A percentile compares a stretch with the other conserved stretches of the same genome.
phyloP scores from a whole-genome alignment of 1,140 invertebrate genomes.

The Formica exsecta region DNA sequence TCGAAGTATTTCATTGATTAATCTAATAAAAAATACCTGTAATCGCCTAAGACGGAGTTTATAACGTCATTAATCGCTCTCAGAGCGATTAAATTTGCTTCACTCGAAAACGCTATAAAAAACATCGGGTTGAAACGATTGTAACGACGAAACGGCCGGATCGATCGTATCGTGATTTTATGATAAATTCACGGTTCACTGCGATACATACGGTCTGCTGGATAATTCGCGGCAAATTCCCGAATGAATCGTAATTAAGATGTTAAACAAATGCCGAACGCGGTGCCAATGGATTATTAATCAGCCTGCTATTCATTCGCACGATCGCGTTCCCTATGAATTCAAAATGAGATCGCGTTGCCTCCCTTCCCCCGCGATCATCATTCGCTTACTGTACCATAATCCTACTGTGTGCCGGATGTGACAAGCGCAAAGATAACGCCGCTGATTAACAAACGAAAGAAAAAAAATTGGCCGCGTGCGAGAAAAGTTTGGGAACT shows the following conservation, averaged over 20 bases:
- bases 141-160: neutral
- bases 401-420: neutral
- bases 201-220: neutral
- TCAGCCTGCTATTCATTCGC: constrained; percentile 57
- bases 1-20: too few relatives aligned
- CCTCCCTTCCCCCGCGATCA: neutral
- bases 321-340: constrained; percentile 46
- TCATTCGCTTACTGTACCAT: neutral
- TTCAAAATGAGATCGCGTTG: constrained; percentile 41
- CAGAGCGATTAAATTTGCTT: too few relatives aligned
- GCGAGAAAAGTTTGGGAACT: neutral
- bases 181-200: constrained; percentile 20
- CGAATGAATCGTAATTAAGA: constrained; percentile 56
- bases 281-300: constrained; percentile 43
- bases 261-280: constrained; percentile 51
- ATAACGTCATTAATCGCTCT: too few relatives aligned
- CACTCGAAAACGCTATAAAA: too few relatives aligned
- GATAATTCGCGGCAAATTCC: neutral
- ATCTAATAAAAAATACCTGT: too few relatives aligned
- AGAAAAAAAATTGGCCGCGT: constrained; percentile 29
- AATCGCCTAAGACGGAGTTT: too few relatives aligned
- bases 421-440: neutral
- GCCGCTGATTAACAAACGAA: neutral
- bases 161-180: constrained; percentile 24
- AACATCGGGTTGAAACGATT: neutral